Evolutionary conservation across 1,140 invertebrate species (phyloP), one percentile per base, ranked within the genome.

Genomic region (Drosophila mayri): DNA sequence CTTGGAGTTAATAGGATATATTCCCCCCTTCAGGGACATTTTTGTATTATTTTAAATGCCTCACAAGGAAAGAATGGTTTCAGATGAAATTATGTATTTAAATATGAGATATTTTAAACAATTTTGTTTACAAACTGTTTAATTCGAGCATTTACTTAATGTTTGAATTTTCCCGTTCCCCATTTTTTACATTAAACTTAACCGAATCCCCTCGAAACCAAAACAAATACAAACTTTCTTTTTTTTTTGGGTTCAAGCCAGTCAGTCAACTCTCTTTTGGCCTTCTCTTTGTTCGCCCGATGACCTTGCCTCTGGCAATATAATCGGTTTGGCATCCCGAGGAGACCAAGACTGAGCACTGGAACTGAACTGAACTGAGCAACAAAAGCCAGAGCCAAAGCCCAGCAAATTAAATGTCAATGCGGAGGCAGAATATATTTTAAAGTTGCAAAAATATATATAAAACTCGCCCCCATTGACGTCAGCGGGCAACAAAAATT

Each of bases 181-280:
- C 1, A 14, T 28, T n/a, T 32, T 44, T 8, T 22, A 14, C 16
- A 25, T 32, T 5, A 46, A 62, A 37, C 28, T 37, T 61, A 75
- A 55, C 55, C 49, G 30, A 22, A 35, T 35, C 77, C 57, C 50
- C 25, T 58, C 44, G 59, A 37, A 46, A 37, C 4, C 47, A 37
- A 22, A 14, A 18, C 50, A 59, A 41, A 43, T 46, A 46, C 22
- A 25, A 47, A 47, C 2, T 25, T 41, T 30, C 0, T 6, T 3
- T 4, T 7, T 59, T 41, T 9, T 1, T 2, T 3, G 63, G 49
- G 67, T 68, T 55, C 65, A 81, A 57, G 50, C 65, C 65, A 77
- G 55, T 73, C 67, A 76, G 79, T 74, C 80, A 79, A 79, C 81
- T 79, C 80, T 37, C 32, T 5, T 0, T 12, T 81, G 78, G 77